Evolutionary conservation across 1,140 invertebrate species (phyloP), one percentile per base, ranked within the genome.

Genomic region (Campodea augens): DNA sequence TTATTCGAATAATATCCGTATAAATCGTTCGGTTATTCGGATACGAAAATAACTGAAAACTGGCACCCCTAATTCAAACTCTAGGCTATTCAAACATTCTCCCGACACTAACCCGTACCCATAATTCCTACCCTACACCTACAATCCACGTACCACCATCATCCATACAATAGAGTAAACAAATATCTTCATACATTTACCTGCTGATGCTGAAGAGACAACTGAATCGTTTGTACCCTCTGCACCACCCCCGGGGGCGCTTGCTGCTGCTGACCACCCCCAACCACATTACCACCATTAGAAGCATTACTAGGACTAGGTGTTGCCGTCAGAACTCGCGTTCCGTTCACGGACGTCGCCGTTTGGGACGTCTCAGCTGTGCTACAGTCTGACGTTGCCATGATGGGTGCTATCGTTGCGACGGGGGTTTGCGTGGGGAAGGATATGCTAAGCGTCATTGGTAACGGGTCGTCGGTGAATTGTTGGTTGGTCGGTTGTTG

Each of bases 141-240:
- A n/a, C n/a, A n/a, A n/a, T n/a, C n/a, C n/a, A n/a, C n/a, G n/a
- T n/a, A n/a, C n/a, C n/a, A n/a, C n/a, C n/a, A n/a, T n/a, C n/a
- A n/a, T n/a, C n/a, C n/a, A n/a, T n/a, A n/a, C n/a, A n/a, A n/a
- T n/a, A n/a, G n/a, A n/a, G n/a, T n/a, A n/a, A n/a, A n/a, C n/a
- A n/a, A n/a, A n/a, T n/a, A n/a, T n/a, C n/a, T n/a, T n/a, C n/a
- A n/a, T n/a, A n/a, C n/a, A 23, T 18, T 22, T 18, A 48, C 47
- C 36, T 48, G 45, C 27, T 49, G 48, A 25, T 45, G 29, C 27
- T 49, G 44, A 2, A 37, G 39, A 5, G 25, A 42, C 2, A 49
- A 39, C 25, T 49, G 48, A 24, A 49, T 47, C 2, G 48, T 49
- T 21, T 49, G 48, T 5, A 49, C 18, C 22, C 44, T 49, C n/a